Conservation (phyloP, 2,113 vertebrate genomes). For the Rhinolophus sinicus region DNA sequence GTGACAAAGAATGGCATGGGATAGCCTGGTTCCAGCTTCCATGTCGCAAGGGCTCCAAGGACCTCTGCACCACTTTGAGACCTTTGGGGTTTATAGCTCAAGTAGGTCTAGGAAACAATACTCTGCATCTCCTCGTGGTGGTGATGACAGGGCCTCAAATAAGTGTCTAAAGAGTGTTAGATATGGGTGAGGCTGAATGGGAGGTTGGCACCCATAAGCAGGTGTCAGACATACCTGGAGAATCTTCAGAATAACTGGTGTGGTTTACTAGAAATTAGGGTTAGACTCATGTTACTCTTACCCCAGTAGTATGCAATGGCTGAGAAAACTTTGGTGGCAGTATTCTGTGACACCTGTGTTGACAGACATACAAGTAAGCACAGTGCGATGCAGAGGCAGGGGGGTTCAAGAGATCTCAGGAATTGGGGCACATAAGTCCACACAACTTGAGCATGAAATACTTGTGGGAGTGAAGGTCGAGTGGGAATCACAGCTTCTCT, state of each 20-base stretch:
- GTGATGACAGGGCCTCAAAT: neutral
- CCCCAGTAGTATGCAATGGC: rapidly evolving
- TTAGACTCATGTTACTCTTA: neutral
- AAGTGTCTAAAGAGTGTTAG: neutral
- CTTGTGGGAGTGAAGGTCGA: rapidly evolving
- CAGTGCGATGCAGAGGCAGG: neutral
- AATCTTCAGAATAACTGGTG: neutral
- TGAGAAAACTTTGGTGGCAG: neutral
- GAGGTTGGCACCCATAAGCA: neutral
- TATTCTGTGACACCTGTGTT: neutral
- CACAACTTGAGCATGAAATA: neutral
- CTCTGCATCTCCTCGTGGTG: neutral
- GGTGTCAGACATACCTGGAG: neutral
- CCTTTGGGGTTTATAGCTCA: neutral
- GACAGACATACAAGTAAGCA: neutral
- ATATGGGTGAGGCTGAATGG: too few relatives aligned
- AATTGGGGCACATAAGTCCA: neutral
- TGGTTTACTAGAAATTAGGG: neutral
- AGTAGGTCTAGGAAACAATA: neutral
- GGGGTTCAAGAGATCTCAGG: neutral
- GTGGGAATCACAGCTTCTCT: neutral
- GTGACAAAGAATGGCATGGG: too few relatives aligned
- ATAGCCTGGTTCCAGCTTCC: neutral
- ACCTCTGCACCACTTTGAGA: neutral
- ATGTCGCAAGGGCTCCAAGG: neutral